Evolutionary conservation across 1,140 invertebrate genomes (phyloP).

Genomic region (Drosophila novamexicana): DNA sequence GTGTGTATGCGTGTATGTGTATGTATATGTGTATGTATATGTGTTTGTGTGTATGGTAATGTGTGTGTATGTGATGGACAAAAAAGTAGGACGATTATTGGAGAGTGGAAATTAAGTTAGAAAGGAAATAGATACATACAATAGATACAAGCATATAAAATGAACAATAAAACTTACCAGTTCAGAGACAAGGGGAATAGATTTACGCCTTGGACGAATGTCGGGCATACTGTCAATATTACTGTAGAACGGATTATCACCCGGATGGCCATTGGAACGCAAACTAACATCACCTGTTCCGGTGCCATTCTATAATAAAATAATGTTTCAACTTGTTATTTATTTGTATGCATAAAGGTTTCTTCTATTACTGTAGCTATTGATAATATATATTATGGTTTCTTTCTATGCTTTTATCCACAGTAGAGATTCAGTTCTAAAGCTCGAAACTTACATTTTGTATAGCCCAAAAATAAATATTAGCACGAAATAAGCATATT

Average conservation of each 20-base stretch:
- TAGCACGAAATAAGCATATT: too few relatives aligned
- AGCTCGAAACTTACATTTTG: too few relatives aligned
- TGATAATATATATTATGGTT: too few relatives aligned
- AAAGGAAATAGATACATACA: background rate
- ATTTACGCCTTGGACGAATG: conserved; percentile 97
- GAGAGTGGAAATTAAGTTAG: background rate
- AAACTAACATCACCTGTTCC: conserved; percentile 90
- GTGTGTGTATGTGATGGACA: background rate
- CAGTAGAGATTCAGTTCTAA: too few relatives aligned
- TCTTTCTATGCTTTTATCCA: too few relatives aligned
- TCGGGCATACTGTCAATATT: conserved; percentile 99
- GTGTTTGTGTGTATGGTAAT: background rate
- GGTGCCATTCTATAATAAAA: conserved; percentile 89
- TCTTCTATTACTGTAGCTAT: background rate
- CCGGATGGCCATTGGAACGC: conserved; percentile 93
- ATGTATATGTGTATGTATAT: background rate
- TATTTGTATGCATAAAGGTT: background rate
- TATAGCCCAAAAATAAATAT: too few relatives aligned
- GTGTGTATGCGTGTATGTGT: background rate
- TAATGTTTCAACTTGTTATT: background rate
- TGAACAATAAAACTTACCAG: conserved; percentile 93
- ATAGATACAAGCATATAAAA: background rate
- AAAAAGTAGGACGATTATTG: background rate
- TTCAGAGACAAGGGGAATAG: conserved; percentile 99
- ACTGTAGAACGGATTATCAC: conserved; percentile 99